Evolutionary conservation across 2,888 invertebrate species (phyloP), one percentile per base, ranked within the genome.

Genomic region (Galerucella nymphaeae): DNA sequence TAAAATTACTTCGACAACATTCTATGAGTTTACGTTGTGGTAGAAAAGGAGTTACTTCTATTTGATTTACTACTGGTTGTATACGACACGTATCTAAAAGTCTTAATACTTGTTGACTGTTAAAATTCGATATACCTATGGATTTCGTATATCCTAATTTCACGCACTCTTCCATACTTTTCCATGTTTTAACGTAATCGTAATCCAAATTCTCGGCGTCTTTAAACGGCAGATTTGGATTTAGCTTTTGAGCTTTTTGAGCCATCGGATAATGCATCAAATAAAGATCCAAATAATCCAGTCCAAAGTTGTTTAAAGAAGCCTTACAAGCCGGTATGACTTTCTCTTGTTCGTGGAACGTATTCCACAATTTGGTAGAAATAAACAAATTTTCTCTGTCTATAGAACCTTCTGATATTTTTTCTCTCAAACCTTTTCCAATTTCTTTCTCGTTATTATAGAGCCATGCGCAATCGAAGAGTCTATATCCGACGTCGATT

Each of bases 311-410:
- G 1, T 81, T 74, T 71, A 90, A 80, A 0, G 90, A 89, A 5
- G 85, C 78, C 76, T 81, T 84, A 42, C 85, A 83, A 18, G 85
- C 80, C n/a, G 83, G 82, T 11, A 85, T 84, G 5, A 86, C 86
- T 69, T 82, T 50, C 38, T 95, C 93, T 0, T 91, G 90, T 18
- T 90, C 90, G 85, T 98, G 97, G 86, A 91, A 95, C 0, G 95
- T 96, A 87, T 96, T 96, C 96, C 97, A 97, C 3, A 96, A 85
- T 90, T 96, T 94, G 65, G 93, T 93, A 0, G 92, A 92, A 76
- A 94, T 88, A 84, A 93, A 94, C 0, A 94, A 84, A 23, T 93
- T 91, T 80, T 92, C 91, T 14, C 94, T 89, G 78, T 90, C 92
- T 0, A 94, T 89, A 0, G 89, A 89, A 0, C 93, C 93, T 78